Conservation (phyloP, 2,888 invertebrate genomes). For the Elaeidobius kamerunicus region DNA sequence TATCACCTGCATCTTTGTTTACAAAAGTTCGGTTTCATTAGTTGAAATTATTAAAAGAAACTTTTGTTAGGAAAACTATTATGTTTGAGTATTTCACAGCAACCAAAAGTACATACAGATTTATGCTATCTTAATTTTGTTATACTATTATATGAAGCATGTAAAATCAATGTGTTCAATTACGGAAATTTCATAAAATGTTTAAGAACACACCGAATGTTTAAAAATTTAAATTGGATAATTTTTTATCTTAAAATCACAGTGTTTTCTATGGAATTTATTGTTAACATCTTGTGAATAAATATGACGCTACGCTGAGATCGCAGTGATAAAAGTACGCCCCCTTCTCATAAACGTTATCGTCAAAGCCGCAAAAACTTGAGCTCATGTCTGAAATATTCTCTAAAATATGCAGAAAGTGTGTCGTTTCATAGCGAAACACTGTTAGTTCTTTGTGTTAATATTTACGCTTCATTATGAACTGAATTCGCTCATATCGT, state of each 20-base stretch:
- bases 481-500: conserved; percentile 26
- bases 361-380: conserved; percentile 25
- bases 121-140: too few species aligned
- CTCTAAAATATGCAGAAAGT: conserved; percentile 24
- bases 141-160: too few species aligned
- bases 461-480: conserved; percentile 45
- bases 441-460: conserved; percentile 40
- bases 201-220: background rate
- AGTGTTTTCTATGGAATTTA: background rate
- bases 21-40: too few species aligned
- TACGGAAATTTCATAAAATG: background rate
- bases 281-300: conserved; percentile 3
- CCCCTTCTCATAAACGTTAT: conserved; percentile 26
- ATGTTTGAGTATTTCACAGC: too few species aligned
- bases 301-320: conserved; percentile 12
- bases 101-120: too few species aligned
- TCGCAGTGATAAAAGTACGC: conserved; percentile 25
- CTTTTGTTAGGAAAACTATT: too few species aligned
- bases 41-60: too few species aligned
- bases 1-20: too few species aligned
- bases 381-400: conserved; percentile 26
- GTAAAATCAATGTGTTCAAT: too few species aligned
- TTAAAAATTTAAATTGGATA: background rate
- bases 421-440: conserved; percentile 27
- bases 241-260: background rate